Conservation (phyloP, 2,888 invertebrate genomes). For the Tortrix viridana region DNA sequence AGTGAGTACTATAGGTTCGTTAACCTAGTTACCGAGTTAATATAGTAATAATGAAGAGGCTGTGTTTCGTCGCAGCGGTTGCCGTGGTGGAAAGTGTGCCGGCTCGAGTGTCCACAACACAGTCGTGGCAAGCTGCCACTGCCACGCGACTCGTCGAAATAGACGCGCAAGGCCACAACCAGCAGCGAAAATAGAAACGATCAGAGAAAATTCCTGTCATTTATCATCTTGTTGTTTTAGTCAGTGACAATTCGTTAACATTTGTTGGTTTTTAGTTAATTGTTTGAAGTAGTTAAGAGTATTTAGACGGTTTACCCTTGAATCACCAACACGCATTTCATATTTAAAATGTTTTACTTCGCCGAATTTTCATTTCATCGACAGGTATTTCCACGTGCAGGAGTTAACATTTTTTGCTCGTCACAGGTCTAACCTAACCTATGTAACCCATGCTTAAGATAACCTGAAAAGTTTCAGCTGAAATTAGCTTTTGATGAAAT, state of each 20-base stretch:
- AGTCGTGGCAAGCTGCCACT: slow-evolving; percentile 75
- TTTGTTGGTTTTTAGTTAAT: slow-evolving; percentile 13
- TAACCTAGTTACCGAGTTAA: slow-evolving; percentile 78
- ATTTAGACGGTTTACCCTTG: neutral
- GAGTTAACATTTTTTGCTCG: no score
- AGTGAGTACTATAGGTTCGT: slow-evolving; percentile 72
- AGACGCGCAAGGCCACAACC: slow-evolving; percentile 77
- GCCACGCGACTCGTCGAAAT: slow-evolving; percentile 57
- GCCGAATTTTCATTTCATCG: no score
- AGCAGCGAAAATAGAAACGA: slow-evolving; percentile 65
- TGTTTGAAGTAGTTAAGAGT: slow-evolving; percentile 1
- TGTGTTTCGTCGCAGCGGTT: slow-evolving; percentile 42
- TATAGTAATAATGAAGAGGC: slow-evolving; percentile 68
- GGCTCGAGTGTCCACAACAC: slow-evolving; percentile 62
- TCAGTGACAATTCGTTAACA: slow-evolving; percentile 19
- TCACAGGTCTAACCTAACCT: no score
- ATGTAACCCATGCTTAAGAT: no score
- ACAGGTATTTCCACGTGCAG: no score
- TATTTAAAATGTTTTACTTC: no score
- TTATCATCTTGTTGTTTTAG: slow-evolving; percentile 39
- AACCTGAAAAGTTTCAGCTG: no score
- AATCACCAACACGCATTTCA: neutral
- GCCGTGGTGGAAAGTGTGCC: slow-evolving; percentile 68
- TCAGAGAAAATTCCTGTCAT: slow-evolving; percentile 49
- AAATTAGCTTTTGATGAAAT: no score